Evolutionary conservation across 2,888 invertebrate genomes (phyloP).

Genomic region (Cantharis flavilabris): DNA sequence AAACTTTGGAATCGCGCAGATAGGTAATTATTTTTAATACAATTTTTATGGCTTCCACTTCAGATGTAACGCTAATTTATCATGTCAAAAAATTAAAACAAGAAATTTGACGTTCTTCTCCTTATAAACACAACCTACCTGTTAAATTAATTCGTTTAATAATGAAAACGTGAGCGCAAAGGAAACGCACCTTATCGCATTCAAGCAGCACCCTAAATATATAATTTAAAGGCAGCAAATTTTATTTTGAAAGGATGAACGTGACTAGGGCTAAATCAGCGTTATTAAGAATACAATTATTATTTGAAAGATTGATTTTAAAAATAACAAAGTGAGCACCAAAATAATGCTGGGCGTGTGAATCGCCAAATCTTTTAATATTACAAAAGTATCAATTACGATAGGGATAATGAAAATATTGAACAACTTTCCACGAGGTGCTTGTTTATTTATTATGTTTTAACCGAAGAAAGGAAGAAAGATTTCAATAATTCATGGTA

Average conservation of each 20-base stretch:
- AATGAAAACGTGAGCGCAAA: constrained; percentile 18
- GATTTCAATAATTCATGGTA: neutral
- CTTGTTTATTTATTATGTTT: neutral
- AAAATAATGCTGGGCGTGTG: neutral
- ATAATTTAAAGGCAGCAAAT: constrained; percentile 18
- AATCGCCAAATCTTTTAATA: neutral
- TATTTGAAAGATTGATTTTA: constrained; percentile 10
- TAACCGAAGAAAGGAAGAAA: neutral
- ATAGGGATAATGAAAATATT: neutral
- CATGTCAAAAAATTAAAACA: neutral
- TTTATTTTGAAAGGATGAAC: constrained; percentile 19
- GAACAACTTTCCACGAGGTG: neutral
- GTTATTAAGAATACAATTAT: constrained; percentile 13
- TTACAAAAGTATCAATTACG: neutral
- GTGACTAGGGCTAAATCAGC: constrained; percentile 19
- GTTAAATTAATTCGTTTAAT: constrained; percentile 9
- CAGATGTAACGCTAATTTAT: neutral
- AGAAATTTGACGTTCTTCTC: neutral
- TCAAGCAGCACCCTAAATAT: constrained; percentile 17
- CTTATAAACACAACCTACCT: neutral
- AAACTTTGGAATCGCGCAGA: neutral
- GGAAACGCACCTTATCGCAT: constrained; percentile 17
- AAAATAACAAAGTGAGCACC: neutral
- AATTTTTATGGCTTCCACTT: neutral
- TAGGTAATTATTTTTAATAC: neutral